These are phyloP conservation scores for Nudaria mundana DNA, from an alignment of 2,888 invertebrate species.

Conservation along the genomic window DNA sequence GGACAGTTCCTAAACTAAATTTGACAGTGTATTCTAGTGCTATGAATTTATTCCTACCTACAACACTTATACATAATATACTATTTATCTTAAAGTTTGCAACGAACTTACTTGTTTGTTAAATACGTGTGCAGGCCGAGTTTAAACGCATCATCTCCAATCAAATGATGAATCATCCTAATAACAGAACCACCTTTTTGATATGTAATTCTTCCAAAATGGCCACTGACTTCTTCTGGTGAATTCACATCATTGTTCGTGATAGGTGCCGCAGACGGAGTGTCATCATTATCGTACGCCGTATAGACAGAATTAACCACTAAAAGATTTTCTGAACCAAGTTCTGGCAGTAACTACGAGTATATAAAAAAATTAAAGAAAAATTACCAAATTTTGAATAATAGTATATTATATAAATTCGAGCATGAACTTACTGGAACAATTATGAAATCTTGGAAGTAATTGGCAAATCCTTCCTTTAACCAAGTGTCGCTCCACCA, in stretches of 20 bases:
- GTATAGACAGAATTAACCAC: constrained; percentile 83
- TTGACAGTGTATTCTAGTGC: no score
- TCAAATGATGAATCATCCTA: constrained; percentile 71
- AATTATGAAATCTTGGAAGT: constrained; percentile 85
- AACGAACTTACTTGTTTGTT: constrained; percentile 74
- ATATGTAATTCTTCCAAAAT: constrained; percentile 86
- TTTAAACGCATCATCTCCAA: constrained; percentile 58
- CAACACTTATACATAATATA: no score
- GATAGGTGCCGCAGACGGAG: constrained; percentile 75
- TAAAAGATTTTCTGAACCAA: constrained; percentile 84
- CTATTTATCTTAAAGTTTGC: neutral
- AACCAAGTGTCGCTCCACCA: constrained; percentile 90
- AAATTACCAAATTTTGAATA: neutral
- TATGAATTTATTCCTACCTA: no score
- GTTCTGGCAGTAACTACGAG: constrained; percentile 81
- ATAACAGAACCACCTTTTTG: constrained; percentile 83
- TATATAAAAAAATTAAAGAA: no score
- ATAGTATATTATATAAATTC: neutral
- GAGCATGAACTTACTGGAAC: constrained; percentile 36
- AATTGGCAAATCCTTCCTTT: constrained; percentile 86
- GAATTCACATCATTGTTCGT: constrained; percentile 79
- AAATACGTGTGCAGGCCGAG: constrained; percentile 59
- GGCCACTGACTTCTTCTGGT: constrained; percentile 81
- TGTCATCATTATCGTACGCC: constrained; percentile 82
- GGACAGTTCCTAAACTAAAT: no score